Conservation (phyloP, 2,113 vertebrate genomes). For the Kryptolebias marmoratus region DNA sequence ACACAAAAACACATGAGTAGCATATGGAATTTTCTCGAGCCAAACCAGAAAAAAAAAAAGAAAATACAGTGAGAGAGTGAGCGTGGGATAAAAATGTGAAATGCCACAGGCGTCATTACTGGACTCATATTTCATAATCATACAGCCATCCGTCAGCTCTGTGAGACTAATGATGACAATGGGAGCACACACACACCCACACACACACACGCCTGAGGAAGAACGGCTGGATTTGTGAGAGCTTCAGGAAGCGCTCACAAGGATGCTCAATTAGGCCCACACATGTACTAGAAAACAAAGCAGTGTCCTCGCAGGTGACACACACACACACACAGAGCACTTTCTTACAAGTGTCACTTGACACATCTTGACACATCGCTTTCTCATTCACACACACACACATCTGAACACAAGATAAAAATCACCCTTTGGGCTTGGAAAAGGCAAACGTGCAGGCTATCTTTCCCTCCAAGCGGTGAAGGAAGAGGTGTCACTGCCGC, state of each 20-base stretch:
- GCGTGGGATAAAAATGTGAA: slow-evolving; percentile 53
- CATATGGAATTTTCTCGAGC: slow-evolving; percentile 23
- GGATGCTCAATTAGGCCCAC: slow-evolving; percentile 43
- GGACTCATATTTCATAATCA: slow-evolving; percentile 63
- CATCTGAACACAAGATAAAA: slow-evolving; percentile 37
- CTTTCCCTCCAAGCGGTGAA: background rate
- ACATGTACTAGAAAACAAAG: slow-evolving; percentile 27
- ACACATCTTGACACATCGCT: slow-evolving; percentile 59
- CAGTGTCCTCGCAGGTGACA: background rate
- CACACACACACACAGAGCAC: slow-evolving; percentile 9
- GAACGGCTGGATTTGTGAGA: background rate
- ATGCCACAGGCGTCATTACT: slow-evolving; percentile 61
- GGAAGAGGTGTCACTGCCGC: background rate
- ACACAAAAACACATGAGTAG: background rate
- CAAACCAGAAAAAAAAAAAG: background rate
- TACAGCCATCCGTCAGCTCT: slow-evolving; percentile 45
- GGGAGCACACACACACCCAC: slow-evolving; percentile 23
- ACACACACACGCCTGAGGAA: background rate
- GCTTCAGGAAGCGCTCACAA: slow-evolving; percentile 23
- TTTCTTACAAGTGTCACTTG: slow-evolving; percentile 48
- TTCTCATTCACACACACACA: slow-evolving; percentile 25
- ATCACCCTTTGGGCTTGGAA: slow-evolving; percentile 23
- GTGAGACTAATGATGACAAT: slow-evolving; percentile 58
- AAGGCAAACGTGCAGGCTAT: slow-evolving; percentile 9
- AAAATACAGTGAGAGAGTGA: slow-evolving; percentile 4